These are phyloP conservation scores for Agrochola macilenta DNA, from an alignment of 2,888 invertebrate genomes.

Conservation along the genomic window DNA sequence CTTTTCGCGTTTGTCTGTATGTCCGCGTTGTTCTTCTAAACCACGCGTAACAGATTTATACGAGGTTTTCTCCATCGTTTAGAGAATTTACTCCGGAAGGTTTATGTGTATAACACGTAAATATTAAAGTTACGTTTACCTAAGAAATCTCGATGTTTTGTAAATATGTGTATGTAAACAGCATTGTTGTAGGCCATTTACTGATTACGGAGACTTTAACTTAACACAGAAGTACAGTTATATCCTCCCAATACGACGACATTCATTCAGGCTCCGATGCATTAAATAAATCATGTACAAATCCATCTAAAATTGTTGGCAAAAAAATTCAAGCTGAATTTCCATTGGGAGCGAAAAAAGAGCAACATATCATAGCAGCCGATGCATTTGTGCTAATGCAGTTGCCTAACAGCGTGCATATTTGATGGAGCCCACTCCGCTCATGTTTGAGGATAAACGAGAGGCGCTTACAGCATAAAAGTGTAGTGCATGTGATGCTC, in stretches of 20 bases:
- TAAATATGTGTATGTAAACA: too few relatives aligned
- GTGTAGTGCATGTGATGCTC: slow-evolving; percentile 28
- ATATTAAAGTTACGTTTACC: too few relatives aligned
- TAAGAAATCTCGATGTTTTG: too few relatives aligned
- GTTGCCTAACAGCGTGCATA: slow-evolving; percentile 60
- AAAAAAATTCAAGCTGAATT: slow-evolving; percentile 43
- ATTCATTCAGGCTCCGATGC: neutral
- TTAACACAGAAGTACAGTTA: neutral
- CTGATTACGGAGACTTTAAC: neutral
- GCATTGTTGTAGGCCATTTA: neutral
- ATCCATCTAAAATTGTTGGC: slow-evolving; percentile 6
- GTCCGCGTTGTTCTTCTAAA: too few relatives aligned
- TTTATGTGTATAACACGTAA: too few relatives aligned
- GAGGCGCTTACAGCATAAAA: slow-evolving; percentile 40
- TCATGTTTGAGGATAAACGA: slow-evolving; percentile 44
- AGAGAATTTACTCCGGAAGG: too few relatives aligned
- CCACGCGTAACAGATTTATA: too few relatives aligned
- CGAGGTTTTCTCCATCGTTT: too few relatives aligned
- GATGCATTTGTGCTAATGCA: slow-evolving; percentile 67
- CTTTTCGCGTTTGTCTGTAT: too few relatives aligned
- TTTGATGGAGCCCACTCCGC: slow-evolving; percentile 54
- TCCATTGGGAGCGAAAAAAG: slow-evolving; percentile 51
- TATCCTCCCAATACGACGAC: neutral
- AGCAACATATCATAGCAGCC: slow-evolving; percentile 45
- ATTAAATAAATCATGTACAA: slow-evolving; percentile 11